Evolutionary conservation across 2,888 invertebrate genomes (phyloP).

Genomic region (Lasius fuliginosus): DNA sequence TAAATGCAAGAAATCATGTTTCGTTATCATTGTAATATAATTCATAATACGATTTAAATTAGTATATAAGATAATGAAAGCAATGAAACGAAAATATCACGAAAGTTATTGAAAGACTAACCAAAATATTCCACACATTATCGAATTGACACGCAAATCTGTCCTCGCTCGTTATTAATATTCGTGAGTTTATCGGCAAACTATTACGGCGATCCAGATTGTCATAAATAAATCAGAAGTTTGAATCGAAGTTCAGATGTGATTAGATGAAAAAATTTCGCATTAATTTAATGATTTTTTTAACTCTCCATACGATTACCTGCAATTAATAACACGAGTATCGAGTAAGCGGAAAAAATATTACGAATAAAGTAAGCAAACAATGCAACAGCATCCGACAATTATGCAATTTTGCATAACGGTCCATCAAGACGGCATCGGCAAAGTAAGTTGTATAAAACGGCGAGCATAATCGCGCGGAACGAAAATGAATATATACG

Average conservation of each 20-base stretch:
- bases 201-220: background rate
- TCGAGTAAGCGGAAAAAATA: background rate
- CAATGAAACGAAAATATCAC: constrained; percentile 2
- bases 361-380: constrained; percentile 29
- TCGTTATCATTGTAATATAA: background rate
- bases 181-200: constrained; percentile 8
- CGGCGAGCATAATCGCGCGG: constrained; percentile 46
- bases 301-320: background rate
- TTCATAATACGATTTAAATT: background rate
- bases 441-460: constrained; percentile 40
- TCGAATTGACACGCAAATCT: constrained; percentile 5
- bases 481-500: constrained; percentile 55
- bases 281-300: constrained; percentile 8
- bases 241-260: background rate
- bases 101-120: constrained; percentile 5
- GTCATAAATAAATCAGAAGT: constrained; percentile 24
- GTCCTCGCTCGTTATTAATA: constrained; percentile 10
- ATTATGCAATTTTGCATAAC: constrained; percentile 49
- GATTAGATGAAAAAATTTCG: background rate
- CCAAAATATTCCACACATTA: constrained; percentile 5
- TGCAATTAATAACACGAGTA: background rate
- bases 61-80: background rate
- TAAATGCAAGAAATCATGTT: background rate
- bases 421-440: constrained; percentile 44
- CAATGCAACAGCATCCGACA: constrained; percentile 5